Conservation (phyloP, 2,797 vertebrate species). For the Tolypeutes matacus region DNA sequence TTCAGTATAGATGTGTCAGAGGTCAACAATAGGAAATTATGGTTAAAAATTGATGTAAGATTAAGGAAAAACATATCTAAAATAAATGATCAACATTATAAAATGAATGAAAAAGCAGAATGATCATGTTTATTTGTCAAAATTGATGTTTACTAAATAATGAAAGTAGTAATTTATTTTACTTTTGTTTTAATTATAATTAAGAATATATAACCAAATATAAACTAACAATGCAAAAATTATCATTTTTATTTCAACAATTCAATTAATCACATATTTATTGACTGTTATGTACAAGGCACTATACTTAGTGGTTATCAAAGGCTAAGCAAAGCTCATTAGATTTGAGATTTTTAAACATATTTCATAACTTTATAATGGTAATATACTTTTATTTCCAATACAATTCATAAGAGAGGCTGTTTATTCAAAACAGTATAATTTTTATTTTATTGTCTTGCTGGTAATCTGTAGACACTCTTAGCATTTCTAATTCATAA, state of each 20-base stretch:
- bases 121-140: not conserved
- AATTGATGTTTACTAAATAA: not conserved
- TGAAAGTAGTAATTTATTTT: not conserved
- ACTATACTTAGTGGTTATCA: not conserved
- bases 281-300: not conserved
- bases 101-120: not conserved
- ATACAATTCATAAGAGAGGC: not conserved
- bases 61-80: not conserved
- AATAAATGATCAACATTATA: not conserved
- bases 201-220: not conserved
- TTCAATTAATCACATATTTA: not conserved
- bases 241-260: slow-evolving; percentile 22
- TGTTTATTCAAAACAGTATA: not conserved
- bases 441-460: slow-evolving; percentile 25
- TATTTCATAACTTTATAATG: not conserved
- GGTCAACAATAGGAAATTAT: not conserved
- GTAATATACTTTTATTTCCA: not conserved
- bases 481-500: not conserved
- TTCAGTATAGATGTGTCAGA: not conserved
- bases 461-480: not conserved
- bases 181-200: slow-evolving; percentile 10
- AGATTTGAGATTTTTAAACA: not conserved
- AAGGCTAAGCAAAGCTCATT: not conserved
- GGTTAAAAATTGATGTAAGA: not conserved
- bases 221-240: not conserved